A percentile compares a stretch with the other conserved stretches of the same genome.
Conservation (phyloP, 2,113 vertebrate genomes). For the Apaloderma vittatum region DNA sequence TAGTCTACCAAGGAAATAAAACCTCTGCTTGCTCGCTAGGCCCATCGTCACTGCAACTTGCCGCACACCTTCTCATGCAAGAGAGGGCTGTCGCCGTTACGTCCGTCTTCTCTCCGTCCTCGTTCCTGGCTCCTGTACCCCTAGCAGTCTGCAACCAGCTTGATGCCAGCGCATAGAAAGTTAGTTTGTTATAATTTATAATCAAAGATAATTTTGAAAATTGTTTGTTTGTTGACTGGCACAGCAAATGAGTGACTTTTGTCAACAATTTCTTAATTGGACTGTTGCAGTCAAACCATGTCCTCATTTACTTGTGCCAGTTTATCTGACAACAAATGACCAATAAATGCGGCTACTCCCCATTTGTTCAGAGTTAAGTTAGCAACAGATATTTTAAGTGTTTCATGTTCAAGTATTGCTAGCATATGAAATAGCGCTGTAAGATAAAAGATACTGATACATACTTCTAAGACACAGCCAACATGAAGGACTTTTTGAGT, state of each 20-base stretch:
- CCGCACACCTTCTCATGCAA: neutral
- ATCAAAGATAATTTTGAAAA: neutral
- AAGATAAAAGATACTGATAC: neutral
- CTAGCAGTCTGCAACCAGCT: neutral
- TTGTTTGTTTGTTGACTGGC: neutral
- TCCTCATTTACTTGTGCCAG: neutral
- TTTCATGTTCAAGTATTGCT: neutral
- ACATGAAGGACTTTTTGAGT: neutral
- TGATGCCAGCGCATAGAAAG: neutral
- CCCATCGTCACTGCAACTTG: neutral
- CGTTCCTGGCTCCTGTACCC: neutral
- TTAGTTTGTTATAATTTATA: neutral
- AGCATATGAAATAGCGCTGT: neutral
- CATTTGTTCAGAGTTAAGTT: neutral
- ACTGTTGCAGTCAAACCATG: neutral
- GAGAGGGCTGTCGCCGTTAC: neutral
- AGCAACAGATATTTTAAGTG: neutral
- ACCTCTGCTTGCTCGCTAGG: neutral
- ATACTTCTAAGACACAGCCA: neutral
- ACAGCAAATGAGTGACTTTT: neutral
- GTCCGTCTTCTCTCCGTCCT: neutral
- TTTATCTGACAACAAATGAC: neutral
- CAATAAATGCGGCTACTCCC: neutral
- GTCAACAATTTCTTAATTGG: neutral
- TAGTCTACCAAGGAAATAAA: neutral